Evolutionary conservation across 2,888 invertebrate genomes (phyloP), one percentile per base, ranked within the genome.

Genomic region (Temnothorax ravouxi): DNA sequence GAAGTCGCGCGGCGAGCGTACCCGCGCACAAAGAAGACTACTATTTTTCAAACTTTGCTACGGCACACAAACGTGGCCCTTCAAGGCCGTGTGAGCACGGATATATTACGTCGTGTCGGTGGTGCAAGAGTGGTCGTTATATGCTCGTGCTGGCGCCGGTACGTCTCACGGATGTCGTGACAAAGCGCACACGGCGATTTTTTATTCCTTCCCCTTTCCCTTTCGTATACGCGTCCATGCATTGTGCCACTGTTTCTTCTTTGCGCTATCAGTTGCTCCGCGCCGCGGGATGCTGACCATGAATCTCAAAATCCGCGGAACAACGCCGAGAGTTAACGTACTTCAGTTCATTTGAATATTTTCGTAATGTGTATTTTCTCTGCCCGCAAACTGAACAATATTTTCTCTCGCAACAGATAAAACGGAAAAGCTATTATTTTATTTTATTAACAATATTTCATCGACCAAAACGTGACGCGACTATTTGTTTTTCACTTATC

Each of bases 11-110:
- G 41, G 15, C 77, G 77, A 29, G 13, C 25, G 34, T 34, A 34
- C 6, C 18, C 34, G 13, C 44, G 75, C 47, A 62, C 41, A 79
- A 83, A 69, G 79, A 79, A 84, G 83, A 81, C 72, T 50, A 54
- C 72, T 84, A 84, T 80, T 81, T 66, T 81, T 50, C 56, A 50
- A 84, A 84, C 56, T 84, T 81, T 44, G 18, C 21, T n/a, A 34
- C 25, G 47, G 25, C 29, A 56, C 47, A 41, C 50, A 38, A 18
- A 61, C 29, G 38, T 56, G 61, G 56, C 59, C 15, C n/a, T 18
- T 38, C 15, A 21, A 64, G 41, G 47, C 50, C 59, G 75, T 74
- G 75, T 52, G 71, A 5, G 47, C 61, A 59, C 21, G 25, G 13
- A 61, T 80, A 61, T 52, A 29, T 61, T 61, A 76, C 75, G 59